These are phyloP conservation scores for Burhinus bistriatus DNA, from an alignment of 2,113 vertebrate species.

Conservation along the genomic window DNA sequence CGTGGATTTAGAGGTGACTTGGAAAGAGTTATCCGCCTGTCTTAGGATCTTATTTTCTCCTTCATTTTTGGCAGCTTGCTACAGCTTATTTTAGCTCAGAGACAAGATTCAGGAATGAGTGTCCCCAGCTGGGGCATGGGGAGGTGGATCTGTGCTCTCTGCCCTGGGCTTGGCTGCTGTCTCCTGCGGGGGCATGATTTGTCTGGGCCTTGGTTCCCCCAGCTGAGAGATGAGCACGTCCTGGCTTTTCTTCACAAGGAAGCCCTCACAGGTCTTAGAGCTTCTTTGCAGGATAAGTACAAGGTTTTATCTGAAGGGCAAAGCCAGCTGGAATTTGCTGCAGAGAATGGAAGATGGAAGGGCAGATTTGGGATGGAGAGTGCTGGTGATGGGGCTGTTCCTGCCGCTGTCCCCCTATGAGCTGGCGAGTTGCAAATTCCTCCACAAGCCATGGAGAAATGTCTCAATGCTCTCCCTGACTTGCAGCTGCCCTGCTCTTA, in stretches of 20 bases:
- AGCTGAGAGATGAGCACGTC: rapidly evolving
- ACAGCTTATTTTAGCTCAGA: background rate
- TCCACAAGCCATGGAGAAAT: background rate
- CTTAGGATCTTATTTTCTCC: background rate
- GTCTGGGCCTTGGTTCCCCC: background rate
- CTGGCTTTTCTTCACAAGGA: background rate
- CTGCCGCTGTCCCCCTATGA: background rate
- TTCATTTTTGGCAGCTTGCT: background rate
- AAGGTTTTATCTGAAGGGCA: background rate
- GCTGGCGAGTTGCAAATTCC: background rate
- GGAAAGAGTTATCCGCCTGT: background rate
- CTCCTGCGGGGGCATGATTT: rapidly evolving
- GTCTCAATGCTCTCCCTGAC: background rate
- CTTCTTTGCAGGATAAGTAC: background rate
- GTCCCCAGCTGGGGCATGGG: background rate
- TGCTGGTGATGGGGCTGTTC: background rate
- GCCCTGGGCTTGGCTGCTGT: background rate
- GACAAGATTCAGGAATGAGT: background rate
- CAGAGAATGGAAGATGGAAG: background rate
- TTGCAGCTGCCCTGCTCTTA: background rate
- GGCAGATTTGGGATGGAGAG: background rate
- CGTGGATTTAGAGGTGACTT: background rate
- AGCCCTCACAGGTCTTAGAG: background rate
- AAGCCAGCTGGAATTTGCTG: background rate
- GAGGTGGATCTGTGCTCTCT: background rate